Base-by-base conservation (phyloP, 2,888 invertebrate genomes). In the Troides helena region DNA sequence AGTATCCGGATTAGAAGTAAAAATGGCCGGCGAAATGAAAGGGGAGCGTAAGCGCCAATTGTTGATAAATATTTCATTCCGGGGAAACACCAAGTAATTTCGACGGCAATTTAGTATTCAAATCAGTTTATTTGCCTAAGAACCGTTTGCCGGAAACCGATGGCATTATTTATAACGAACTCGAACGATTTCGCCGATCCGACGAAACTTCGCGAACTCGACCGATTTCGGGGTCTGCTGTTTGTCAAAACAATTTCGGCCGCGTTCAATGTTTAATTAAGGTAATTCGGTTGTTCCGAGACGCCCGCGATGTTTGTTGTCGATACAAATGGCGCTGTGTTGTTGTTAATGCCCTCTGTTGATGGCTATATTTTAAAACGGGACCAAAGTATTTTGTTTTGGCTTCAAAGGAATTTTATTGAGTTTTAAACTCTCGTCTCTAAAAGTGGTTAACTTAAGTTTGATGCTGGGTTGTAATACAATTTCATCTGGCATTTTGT, bases 61-160 rank as follows among this genome's bases (percentile, higher is more conserved):
- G 53, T 64, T 60, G 30, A 64, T 60, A 68, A 68, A 68, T 60
- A 68, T 68, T 69, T 60, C 18, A 69, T 69, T 56, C 56, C 10
- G 36, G 23, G 53, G 62, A 53, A 56, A 69, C 60, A 64, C 18
- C 60, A 60, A 65, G 64, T 60, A 56, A 69, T 69, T 69, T 61
- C 60, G 25, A 25, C 64, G 39, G 64, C 60, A 69, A 69, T 69
- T 69, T 65, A 69, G 23, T 65, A 69, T 69, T 69, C 64, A 69
- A 69, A 69, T 69, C 68, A 65, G 64, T 69, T 69, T 65, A 69
- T 69, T 69, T 69, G 68, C 64, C 53, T 69, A 69, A 69, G 68
- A 69, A 56, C 59, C 64, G 64, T 68, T 68, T 59, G 59, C 57
- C 21, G 43, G 57, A 58, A 68, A 25, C 62, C 62, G 46, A 63